Base-by-base conservation (phyloP, 1,140 invertebrate genomes). In the Eueides isabella region DNA sequence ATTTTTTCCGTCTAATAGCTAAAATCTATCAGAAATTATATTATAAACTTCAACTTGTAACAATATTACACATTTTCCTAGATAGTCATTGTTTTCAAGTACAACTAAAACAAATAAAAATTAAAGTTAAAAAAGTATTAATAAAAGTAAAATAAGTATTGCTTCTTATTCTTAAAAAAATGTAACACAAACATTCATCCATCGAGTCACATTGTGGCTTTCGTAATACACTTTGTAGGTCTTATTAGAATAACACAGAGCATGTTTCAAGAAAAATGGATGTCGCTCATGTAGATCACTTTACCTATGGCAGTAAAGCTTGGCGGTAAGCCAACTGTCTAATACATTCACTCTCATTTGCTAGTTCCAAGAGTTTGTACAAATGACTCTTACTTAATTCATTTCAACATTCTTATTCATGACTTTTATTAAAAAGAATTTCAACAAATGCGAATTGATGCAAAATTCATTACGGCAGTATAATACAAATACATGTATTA, bases 311-410 rank as follows among this genome's bases (percentile, higher is more conserved):
- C 74, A 74, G 81, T 79, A 84, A 80, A 77, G 88, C 83, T 85
- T 90, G 88, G 88, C 84, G 61, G 11, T 26, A 7, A 35, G 88
- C 88, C 88, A 90, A 75, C 66, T 48, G 65, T 79, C 77, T 82
- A 76, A 83, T 71, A 79, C 77, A 80, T 80, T 78, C 82, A 80
- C 74, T 76, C 72, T 73, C 69, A 66, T 77, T 75, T 72, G 71
- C 68, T 62, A 65, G 48, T 44, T 76, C 55, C 64, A 63, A 72
- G 35, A 79, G 44, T 76, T 79, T 67, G 35, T 79, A 72, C 75
- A 74, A 76, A 75, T 73, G 67, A 72, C 55, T 75, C 30, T 72
- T 63, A 65, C 66, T 66, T 68, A 64, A 68, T 67, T 64, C 65
- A 74, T 74, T 38, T 68, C 68, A 41, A 12, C 23, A 63, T 70